Evolutionary conservation across 53 echinoderm and acorn worm species (phyloP), one percentile per base, ranked within the genome.

Genomic region (Holothuria leucospilota): DNA sequence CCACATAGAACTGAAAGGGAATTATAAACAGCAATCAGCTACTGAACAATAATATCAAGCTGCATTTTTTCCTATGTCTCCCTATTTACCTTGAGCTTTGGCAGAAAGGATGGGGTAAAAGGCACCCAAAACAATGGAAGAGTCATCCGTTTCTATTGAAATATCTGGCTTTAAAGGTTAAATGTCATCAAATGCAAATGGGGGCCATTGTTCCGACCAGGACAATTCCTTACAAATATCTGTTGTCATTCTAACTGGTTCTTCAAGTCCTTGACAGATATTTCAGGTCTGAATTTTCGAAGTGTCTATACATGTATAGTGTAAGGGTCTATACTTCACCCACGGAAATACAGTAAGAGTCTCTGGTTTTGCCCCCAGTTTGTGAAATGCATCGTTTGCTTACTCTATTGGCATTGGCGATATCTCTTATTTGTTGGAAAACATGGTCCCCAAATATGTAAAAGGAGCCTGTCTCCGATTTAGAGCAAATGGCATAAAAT

Each of bases 391-490:
- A 75, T 25, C 25, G 75, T 26, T 75, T 75, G 51, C 41, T 75
- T 42, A 75, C 15, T 46, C 25, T 75, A 42, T 75, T n/a, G n/a
- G n/a, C n/a, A n/a, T n/a, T n/a, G n/a, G n/a, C n/a, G n/a, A n/a
- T n/a, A n/a, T n/a, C n/a, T n/a, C n/a, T n/a, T n/a, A n/a, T n/a
- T n/a, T n/a, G n/a, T n/a, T n/a, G n/a, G n/a, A n/a, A n/a, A n/a
- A 75, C 75, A 41, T 75, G 39, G 13, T 75, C 75, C 18, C 8
- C 8, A 75, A 75, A 75, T 13, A 75, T 38, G 42, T 75, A 75
- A 38, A 16, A 20, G 59, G 79, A 78, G 49, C 59, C 2, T 51
- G 79, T 52, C 56, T 49, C 78, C 10, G 23, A 20, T 29, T 78
- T 53, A 12, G 15, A 53, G 28, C 79, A 78, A 5, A 78, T 78